These are phyloP conservation scores for Tiliqua scincoides DNA, from an alignment of 2,113 vertebrate genomes.

Conservation along the genomic window DNA sequence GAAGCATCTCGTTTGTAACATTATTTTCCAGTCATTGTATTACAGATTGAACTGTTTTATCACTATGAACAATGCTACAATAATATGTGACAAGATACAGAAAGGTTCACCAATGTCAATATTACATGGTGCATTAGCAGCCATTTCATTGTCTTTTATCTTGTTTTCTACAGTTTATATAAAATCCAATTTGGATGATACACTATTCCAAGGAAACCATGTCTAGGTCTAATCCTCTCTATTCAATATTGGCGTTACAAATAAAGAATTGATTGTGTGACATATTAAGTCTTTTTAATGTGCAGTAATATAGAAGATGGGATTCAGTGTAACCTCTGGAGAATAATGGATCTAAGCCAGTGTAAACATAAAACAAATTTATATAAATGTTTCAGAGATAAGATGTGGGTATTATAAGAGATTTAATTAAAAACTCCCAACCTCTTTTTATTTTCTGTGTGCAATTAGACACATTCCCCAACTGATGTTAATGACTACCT, in stretches of 20 bases:
- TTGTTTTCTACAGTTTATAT: neutral
- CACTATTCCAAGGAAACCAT: slow-evolving; percentile 7
- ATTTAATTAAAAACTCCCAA: slow-evolving; percentile 8
- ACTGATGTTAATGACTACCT: neutral
- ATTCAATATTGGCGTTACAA: slow-evolving; percentile 9
- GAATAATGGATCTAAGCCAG: neutral
- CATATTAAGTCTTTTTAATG: slow-evolving; percentile 27
- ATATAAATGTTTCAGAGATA: slow-evolving; percentile 16
- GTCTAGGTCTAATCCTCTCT: neutral
- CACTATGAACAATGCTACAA: neutral
- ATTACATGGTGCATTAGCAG: neutral
- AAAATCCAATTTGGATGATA: slow-evolving; percentile 35
- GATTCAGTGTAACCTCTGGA: neutral
- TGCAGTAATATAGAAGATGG: neutral
- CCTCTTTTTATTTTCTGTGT: slow-evolving; percentile 16
- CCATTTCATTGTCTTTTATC: slow-evolving; percentile 27
- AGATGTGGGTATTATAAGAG: neutral
- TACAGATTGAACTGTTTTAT: neutral
- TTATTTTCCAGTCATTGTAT: neutral
- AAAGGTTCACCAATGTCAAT: slow-evolving; percentile 2
- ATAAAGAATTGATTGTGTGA: neutral
- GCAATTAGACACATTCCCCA: neutral
- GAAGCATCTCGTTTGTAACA: neutral
- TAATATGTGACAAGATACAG: neutral
- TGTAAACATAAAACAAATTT: slow-evolving; percentile 11